Conservation (phyloP, 2,888 invertebrate species). For the Synergus umbraculus region DNA sequence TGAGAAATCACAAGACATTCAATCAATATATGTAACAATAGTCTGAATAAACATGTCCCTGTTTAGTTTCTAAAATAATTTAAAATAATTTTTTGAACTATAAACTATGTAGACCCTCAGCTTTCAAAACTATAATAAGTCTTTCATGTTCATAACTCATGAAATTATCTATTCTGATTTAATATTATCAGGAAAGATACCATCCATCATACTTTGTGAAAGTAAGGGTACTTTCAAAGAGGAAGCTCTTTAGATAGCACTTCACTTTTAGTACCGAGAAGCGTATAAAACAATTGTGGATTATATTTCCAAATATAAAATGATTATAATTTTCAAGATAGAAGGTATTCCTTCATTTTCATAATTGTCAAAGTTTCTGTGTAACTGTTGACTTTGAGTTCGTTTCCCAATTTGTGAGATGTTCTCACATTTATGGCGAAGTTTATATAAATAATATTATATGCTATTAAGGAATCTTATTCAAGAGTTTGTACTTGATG, state of each 20-base stretch:
- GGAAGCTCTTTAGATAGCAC: neutral
- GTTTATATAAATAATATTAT: neutral
- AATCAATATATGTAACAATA: neutral
- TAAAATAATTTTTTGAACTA: neutral
- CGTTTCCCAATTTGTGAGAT: neutral
- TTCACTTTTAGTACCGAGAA: neutral
- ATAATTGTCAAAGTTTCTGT: neutral
- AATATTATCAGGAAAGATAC: conserved; percentile 7
- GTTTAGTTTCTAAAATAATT: conserved; percentile 5
- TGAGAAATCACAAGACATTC: neutral
- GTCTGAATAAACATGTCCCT: neutral
- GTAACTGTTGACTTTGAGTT: neutral
- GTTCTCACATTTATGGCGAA: neutral
- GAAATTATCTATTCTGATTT: conserved; percentile 26
- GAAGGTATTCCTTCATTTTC: neutral
- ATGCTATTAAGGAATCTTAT: neutral
- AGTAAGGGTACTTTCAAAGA: conserved; percentile 21
- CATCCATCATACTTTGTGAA: conserved; percentile 21
- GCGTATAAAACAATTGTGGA: neutral
- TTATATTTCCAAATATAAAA: neutral
- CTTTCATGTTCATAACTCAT: conserved; percentile 15
- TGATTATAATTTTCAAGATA: neutral
- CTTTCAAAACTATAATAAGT: neutral
- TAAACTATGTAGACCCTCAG: neutral
- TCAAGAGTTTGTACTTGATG: neutral